Conservation (phyloP, 2,888 invertebrate genomes). For the Tethea ocularis region DNA sequence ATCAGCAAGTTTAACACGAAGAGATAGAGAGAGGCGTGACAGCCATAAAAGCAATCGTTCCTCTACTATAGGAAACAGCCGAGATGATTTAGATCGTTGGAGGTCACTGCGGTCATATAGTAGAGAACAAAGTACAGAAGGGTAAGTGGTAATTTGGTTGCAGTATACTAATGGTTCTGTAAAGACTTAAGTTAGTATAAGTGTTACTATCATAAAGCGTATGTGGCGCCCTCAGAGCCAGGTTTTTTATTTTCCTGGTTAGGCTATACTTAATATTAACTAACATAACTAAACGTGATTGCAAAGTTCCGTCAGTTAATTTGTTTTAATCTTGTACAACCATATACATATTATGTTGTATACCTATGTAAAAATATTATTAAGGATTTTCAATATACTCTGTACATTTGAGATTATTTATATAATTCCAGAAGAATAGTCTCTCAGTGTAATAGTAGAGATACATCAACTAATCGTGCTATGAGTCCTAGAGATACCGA, state of each 20-base stretch:
- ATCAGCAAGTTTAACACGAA: conserved; percentile 55
- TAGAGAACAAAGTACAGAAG: conserved; percentile 78
- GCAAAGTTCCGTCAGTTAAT: too few relatives aligned
- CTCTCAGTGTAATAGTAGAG: conserved; percentile 78
- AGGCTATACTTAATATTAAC: too few relatives aligned
- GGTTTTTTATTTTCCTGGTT: too few relatives aligned
- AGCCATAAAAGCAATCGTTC: conserved; percentile 76
- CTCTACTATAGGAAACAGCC: conserved; percentile 74
- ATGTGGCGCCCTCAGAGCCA: too few relatives aligned
- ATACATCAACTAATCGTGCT: conserved; percentile 67
- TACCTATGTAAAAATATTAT: neutral
- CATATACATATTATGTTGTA: neutral
- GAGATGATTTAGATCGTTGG: conserved; percentile 78
- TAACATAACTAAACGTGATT: too few relatives aligned
- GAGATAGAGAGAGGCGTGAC: conserved; percentile 68
- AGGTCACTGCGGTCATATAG: conserved; percentile 76
- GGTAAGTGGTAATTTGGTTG: conserved; percentile 46
- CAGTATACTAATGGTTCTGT: neutral
- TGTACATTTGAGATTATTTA: neutral
- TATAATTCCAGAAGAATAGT: conserved; percentile 66
- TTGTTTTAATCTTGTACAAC: too few relatives aligned
- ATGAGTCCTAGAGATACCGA: conserved; percentile 72
- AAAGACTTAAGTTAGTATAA: neutral
- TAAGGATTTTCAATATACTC: neutral
- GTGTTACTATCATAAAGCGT: too few relatives aligned